Evolutionary conservation across 1,140 invertebrate species (phyloP), one percentile per base, ranked within the genome.

Genomic region (Procambarus clarkii): DNA sequence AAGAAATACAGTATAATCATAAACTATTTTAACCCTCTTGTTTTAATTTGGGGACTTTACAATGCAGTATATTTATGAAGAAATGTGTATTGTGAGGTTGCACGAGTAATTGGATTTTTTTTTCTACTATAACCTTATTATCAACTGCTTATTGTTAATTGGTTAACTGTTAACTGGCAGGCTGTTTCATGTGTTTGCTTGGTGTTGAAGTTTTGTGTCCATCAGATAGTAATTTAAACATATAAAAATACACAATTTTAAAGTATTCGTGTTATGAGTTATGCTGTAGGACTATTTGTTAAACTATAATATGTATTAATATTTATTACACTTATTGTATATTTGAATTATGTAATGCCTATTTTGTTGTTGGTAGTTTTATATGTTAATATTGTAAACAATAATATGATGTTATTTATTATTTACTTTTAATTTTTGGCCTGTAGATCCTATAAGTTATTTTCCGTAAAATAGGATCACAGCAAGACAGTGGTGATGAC

Each of bases 171-270:
- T 46, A 48, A 24, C 21, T 80, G 44, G 15, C 9, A 80, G 78
- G 48, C n/a, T 74, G 82, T 48, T 85, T 71, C 11, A 64, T 85
- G 44, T 85, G 60, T 85, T 21, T 71, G 82, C 60, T 85, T 85
- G 82, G 18, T 80, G 78, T 50, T 80, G 11, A 80, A 13, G 60
- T 71, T 45, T 83, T 34, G 64, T 85, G 58, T 85, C 21, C 18
- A 69, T 69, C 2, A 69, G 64, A 18, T 69, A 69, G 64, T 69
- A 21, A 34, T 34, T 34, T 34, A 34, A 34, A 34, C 34, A 34
- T 34, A 34, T 34, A 34, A 34, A 34, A 34, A 34, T n/a, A 34
- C 34, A 34, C 0, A 34, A 34, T 34, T 34, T 34, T 34, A 34
- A 34, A 34, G 34, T 34, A 34, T 34, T 34, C 34, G 34, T 34